Evolutionary conservation across 2,888 invertebrate species (phyloP).

Genomic region (Hirtodrosophila alboralis): DNA sequence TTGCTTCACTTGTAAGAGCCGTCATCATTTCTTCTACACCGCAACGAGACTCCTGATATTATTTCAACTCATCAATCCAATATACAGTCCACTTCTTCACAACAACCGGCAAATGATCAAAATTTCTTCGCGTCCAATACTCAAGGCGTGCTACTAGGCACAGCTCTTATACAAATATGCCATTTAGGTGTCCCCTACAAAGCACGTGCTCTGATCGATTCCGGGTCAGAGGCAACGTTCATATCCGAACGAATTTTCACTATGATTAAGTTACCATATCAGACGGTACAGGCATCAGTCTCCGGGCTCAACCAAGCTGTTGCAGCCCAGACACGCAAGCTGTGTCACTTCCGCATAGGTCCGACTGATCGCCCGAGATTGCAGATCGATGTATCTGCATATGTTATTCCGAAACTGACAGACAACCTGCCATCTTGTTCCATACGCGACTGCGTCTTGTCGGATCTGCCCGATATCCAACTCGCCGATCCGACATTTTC

Average conservation of each 20-base stretch:
- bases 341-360: constrained; percentile 9
- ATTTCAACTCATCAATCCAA: background rate
- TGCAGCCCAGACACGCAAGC: constrained; percentile 9
- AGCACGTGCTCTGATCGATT: constrained; percentile 28
- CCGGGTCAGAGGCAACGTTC: constrained; percentile 30
- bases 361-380: background rate
- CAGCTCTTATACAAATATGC: constrained; percentile 17
- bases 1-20: background rate
- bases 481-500: constrained; percentile 15
- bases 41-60: too few relatives aligned
- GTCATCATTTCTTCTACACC: too few relatives aligned
- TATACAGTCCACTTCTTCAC: constrained; percentile 4
- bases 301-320: constrained; percentile 5
- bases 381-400: constrained; percentile 15
- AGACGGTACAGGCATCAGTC: constrained; percentile 8
- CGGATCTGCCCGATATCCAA: constrained; percentile 3
- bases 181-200: constrained; percentile 12
- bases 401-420: constrained; percentile 23
- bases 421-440: constrained; percentile 16
- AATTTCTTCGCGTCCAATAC: constrained; percentile 2
- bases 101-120: background rate
- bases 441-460: background rate
- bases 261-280: constrained; percentile 21
- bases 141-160: constrained; percentile 16
- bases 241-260: constrained; percentile 22